Base-by-base conservation (phyloP, 2,113 vertebrate species). In the Erinaceus europaeus region DNA sequence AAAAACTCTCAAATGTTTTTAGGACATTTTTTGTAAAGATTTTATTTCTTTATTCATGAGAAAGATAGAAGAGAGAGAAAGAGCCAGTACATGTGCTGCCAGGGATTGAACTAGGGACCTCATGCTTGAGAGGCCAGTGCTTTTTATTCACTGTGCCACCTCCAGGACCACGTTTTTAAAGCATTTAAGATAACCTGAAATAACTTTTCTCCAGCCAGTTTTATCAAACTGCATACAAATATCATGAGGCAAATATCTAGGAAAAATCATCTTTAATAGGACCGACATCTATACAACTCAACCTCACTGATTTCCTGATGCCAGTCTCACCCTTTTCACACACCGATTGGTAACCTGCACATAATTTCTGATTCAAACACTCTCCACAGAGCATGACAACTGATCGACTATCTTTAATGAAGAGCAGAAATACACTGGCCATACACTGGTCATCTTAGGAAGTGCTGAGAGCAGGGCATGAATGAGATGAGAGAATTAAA, bases 271-370 rank as follows among this genome's bases (percentile, higher is more conserved):
- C 25, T 7, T 75, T 77, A 71, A 9, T 55, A 81, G 74, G 79
- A 20, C 27, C 25, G 57, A 69, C 10, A 83, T 88, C 91, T 88
- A 78, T 72, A 89, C 4, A n/a, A 46, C 32, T 83, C 87, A 92
- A 23, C 82, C 82, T 90, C 36, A 48, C 59, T 59, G 80, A 91
- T 76, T 78, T 94, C 92, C 92, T 91, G 91, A 92, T 88, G 84
- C 91, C 86, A 92, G 71, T 38, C 88, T 94, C 77, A 74, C 48
- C 53, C 67, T 90, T 89, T 79, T 53, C 78, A 75, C 12, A 72
- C 65, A 64, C 90, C 92, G 59, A n/a, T 78, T 29, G 65, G 38
- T 13, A 29, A 93, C 17, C 8, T 73, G 23, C 10, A 84, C 13
- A n/a, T 13, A 55, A 3, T 65, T 53, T n/a, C 14, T 64, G 23